Evolutionary conservation across 2,797 vertebrate species (phyloP).

Genomic region (Babyrousa celebensis): DNA sequence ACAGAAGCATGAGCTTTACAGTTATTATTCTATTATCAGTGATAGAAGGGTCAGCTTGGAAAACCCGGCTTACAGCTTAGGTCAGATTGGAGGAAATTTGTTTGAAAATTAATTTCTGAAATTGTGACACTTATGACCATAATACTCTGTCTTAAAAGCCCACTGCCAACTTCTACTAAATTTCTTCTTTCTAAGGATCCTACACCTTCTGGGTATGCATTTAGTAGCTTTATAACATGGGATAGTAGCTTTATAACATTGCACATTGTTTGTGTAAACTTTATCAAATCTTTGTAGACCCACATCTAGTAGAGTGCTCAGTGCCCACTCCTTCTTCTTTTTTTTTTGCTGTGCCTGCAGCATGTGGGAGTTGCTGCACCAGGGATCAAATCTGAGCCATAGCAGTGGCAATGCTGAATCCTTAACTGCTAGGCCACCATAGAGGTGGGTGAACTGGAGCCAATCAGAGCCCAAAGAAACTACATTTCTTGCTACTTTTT

Average conservation of each 20-base stretch:
- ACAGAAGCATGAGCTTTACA: background rate
- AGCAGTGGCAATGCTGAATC: no score
- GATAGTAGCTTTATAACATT: background rate
- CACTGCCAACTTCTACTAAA: background rate
- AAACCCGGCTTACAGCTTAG: background rate
- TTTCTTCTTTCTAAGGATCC: background rate
- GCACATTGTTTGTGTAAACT: background rate
- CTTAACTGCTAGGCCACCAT: no score
- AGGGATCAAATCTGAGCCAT: no score
- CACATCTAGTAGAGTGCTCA: rapidly evolving
- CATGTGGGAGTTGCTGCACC: no score
- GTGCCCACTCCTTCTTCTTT: background rate
- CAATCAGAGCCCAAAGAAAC: background rate
- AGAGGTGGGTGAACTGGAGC: background rate
- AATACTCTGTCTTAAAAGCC: background rate
- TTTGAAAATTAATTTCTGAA: constrained; percentile 28
- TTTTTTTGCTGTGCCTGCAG: no score
- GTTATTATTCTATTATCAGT: background rate
- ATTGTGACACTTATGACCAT: background rate
- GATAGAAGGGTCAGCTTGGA: background rate
- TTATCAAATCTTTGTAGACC: background rate
- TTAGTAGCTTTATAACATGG: background rate
- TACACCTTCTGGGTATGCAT: rapidly evolving
- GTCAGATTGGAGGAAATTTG: background rate
- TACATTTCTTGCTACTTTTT: background rate